Percentiles rank a stretch among this genome's conserved stretches.
Conservation (phyloP, 92 coral and sea anemone species). For the Hydrozoanthus gracilis region DNA sequence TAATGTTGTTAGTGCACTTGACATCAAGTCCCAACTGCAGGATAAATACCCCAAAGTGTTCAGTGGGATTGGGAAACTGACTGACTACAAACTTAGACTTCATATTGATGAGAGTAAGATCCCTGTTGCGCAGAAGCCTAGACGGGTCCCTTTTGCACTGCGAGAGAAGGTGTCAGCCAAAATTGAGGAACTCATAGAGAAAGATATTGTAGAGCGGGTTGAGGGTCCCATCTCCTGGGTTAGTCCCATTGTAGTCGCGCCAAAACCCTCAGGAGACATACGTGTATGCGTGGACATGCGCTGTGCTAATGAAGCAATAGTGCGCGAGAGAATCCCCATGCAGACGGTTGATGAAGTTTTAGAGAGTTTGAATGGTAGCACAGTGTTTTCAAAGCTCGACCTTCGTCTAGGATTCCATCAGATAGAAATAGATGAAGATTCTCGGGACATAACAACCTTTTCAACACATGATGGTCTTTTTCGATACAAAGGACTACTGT, state of each 20-base stretch:
- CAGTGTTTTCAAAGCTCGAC: too few relatives aligned
- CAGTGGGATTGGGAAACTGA: conserved; percentile 64
- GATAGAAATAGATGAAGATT: too few relatives aligned
- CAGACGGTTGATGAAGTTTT: not conserved
- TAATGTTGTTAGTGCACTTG: conserved; percentile 36
- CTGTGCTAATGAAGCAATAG: not conserved
- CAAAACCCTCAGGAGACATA: conserved; percentile 52
- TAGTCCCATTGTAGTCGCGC: too few relatives aligned
- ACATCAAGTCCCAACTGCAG: conserved; percentile 7
- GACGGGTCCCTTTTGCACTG: conserved; percentile 55
- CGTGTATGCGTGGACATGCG: conserved; percentile 57
- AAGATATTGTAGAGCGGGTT: conserved; percentile 56
- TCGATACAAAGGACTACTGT: conserved; percentile 51
- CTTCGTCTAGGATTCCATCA: too few relatives aligned
- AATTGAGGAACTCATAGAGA: conserved; percentile 48
- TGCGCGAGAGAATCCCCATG: not conserved
- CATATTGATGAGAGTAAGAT: conserved; percentile 52
- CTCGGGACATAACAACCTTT: too few relatives aligned
- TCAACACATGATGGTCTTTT: too few relatives aligned
- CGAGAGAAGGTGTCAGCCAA: conserved; percentile 50
- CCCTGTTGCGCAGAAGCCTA: conserved; percentile 63
- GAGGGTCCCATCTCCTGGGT: conserved; percentile 49
- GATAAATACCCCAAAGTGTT: conserved; percentile 48
- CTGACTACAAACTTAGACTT: conserved; percentile 54
- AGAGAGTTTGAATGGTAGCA: too few relatives aligned